Percentiles rank a stretch among this genome's conserved stretches.
These are phyloP conservation scores for Alectura lathami DNA, from an alignment of 2,113 vertebrate species.

Conservation along the genomic window DNA sequence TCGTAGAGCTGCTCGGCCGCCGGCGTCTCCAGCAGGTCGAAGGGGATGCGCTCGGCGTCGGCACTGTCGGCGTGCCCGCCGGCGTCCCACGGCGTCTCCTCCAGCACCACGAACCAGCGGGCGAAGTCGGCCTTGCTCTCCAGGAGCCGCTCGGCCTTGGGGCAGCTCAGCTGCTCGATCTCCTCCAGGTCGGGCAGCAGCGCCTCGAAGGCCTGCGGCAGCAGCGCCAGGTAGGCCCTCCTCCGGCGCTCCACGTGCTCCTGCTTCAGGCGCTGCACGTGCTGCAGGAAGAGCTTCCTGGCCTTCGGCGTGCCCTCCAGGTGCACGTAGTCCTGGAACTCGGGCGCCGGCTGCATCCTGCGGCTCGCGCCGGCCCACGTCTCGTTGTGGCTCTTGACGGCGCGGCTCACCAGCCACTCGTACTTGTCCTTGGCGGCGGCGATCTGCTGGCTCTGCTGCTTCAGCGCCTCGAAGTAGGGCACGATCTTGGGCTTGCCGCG, in stretches of 20 bases:
- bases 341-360: conserved; percentile 84
- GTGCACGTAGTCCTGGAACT: conserved; percentile 94
- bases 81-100: conserved; percentile 94
- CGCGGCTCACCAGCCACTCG: conserved; percentile 89
- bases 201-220: conserved; percentile 86
- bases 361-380: conserved; percentile 81
- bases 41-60: conserved; percentile 90
- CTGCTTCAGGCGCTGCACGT: conserved; percentile 90
- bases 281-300: conserved; percentile 94
- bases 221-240: conserved; percentile 81
- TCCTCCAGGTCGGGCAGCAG: conserved; percentile 89
- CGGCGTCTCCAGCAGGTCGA: conserved; percentile 89
- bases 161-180: conserved; percentile 89
- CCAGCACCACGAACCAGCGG: conserved; percentile 93
- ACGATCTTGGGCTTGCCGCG: conserved; percentile 94
- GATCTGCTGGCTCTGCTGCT: conserved; percentile 97
- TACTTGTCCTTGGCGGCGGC: conserved; percentile 94
- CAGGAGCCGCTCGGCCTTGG: conserved; percentile 87
- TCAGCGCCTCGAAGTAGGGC: conserved; percentile 95
- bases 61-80: conserved; percentile 86
- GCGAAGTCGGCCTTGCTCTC: conserved; percentile 90
- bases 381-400: conserved; percentile 93
- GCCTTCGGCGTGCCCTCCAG: conserved; percentile 93
- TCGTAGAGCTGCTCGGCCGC: conserved; percentile 85
- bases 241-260: conserved; percentile 92